A percentile compares a stretch with the other conserved stretches of the same genome.
Evolutionary conservation across 64 coral and sea anemone species (phyloP).

Genomic region (Exaiptasia diaphana): DNA sequence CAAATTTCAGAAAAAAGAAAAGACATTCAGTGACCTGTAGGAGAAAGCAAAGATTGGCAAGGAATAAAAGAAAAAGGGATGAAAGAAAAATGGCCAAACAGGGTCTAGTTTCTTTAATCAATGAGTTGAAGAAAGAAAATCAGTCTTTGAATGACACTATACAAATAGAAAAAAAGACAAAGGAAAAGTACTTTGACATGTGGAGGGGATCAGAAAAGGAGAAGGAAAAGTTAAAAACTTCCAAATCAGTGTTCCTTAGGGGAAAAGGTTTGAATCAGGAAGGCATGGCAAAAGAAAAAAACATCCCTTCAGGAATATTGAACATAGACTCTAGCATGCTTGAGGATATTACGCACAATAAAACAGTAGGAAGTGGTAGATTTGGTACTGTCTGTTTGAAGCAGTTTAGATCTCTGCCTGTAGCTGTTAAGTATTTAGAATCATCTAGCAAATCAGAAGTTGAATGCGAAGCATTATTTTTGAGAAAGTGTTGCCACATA

Average conservation of each 20-base stretch:
- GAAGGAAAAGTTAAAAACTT: slow-evolving; percentile 13
- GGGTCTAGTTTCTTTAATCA: neutral
- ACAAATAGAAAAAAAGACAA: slow-evolving; percentile 34
- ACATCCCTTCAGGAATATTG: neutral
- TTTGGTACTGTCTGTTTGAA: slow-evolving; percentile 5
- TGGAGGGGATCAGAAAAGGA: slow-evolving; percentile 59
- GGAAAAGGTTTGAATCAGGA: neutral
- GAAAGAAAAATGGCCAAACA: slow-evolving; percentile 19
- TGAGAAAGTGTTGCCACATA: slow-evolving; percentile 9
- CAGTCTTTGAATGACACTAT: slow-evolving; percentile 6
- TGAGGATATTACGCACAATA: neutral
- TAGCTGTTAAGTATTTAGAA: slow-evolving; percentile 16
- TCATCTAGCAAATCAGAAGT: neutral
- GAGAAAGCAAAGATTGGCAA: slow-evolving; percentile 37
- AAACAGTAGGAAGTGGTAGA: neutral
- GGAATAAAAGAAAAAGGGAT: slow-evolving; percentile 58
- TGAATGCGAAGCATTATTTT: slow-evolving; percentile 12
- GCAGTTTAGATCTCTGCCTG: neutral
- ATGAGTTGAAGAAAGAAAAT: slow-evolving; percentile 40
- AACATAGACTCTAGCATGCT: neutral
- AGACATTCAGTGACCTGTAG: slow-evolving; percentile 37
- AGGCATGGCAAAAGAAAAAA: neutral
- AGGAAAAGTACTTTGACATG: slow-evolving; percentile 73
- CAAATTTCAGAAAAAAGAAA: slow-evolving; percentile 44
- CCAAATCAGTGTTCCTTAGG: neutral